Evolutionary conservation across 2,113 vertebrate species (phyloP).

Genomic region (Suncus etruscus): DNA sequence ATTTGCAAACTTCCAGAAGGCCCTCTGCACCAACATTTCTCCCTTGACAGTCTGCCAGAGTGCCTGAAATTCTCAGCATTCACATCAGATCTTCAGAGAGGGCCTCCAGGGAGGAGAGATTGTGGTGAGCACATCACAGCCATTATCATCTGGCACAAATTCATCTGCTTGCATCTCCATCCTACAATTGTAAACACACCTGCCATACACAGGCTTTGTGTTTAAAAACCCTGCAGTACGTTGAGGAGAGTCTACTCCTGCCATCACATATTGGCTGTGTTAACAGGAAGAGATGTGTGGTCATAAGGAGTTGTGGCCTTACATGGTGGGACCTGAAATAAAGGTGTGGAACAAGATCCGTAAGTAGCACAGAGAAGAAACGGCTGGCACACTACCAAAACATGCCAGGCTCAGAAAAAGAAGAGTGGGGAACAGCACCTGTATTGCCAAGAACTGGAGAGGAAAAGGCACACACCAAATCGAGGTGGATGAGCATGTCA

Average conservation of each 20-base stretch:
- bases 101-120: not conserved
- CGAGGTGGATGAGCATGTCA: not conserved
- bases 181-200: not conserved
- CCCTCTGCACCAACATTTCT: not conserved
- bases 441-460: not conserved
- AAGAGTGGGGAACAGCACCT: not conserved
- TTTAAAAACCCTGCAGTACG: not conserved
- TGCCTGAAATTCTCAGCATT: not conserved
- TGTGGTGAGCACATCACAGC: not conserved
- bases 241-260: not conserved
- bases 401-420: not conserved
- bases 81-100: not conserved
- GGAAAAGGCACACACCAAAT: not conserved
- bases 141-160: not conserved
- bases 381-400: fast-evolving
- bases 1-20: constrained; percentile 18
- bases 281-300: not conserved
- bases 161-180: fast-evolving
- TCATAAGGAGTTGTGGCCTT: no score
- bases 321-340: no score
- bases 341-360: fast-evolving
- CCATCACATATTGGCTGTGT: not conserved
- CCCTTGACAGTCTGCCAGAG: not conserved
- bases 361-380: not conserved
- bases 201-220: not conserved